A percentile compares a stretch with the other conserved stretches of the same genome.
Conservation (phyloP, 2,888 invertebrate species). For the Epinotia brunnichana region DNA sequence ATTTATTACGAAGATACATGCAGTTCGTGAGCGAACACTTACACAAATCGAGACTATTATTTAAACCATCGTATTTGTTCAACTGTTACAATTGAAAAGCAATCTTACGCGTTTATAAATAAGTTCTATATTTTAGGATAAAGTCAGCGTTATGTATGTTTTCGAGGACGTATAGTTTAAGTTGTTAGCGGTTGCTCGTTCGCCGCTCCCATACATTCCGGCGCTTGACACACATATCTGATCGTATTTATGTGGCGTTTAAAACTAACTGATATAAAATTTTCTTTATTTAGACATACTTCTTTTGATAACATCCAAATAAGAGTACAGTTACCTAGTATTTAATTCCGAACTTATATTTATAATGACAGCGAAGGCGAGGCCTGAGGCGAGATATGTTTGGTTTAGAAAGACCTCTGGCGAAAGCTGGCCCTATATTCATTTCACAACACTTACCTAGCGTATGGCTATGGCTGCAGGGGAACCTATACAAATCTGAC, state of each 20-base stretch:
- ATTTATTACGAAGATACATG: slow-evolving; percentile 36
- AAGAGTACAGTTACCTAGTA: not conserved
- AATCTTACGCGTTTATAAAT: not conserved
- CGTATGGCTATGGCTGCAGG: no score
- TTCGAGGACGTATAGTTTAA: not conserved
- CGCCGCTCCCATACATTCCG: slow-evolving; percentile 44
- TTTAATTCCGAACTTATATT: not conserved
- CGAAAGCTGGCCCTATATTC: no score
- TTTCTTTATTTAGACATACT: slow-evolving; percentile 11
- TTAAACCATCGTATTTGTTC: not conserved
- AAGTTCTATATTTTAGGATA: not conserved
- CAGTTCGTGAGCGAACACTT: slow-evolving; percentile 41
- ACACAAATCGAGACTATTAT: slow-evolving; percentile 24
- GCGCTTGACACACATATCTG: slow-evolving; percentile 34
- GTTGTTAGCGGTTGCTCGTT: slow-evolving; percentile 35
- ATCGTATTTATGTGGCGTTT: slow-evolving; percentile 28
- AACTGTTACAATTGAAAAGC: not conserved
- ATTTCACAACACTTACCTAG: no score
- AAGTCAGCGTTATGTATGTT: not conserved
- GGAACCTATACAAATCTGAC: no score
- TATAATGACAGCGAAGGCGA: not conserved
- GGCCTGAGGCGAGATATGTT: not conserved
- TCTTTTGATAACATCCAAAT: slow-evolving; percentile 1
- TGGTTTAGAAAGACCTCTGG: not conserved
- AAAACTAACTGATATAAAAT: slow-evolving; percentile 22